Conservation (phyloP, 35 echinoderm and acorn worm genomes). For the Lytechinus pictus region DNA sequence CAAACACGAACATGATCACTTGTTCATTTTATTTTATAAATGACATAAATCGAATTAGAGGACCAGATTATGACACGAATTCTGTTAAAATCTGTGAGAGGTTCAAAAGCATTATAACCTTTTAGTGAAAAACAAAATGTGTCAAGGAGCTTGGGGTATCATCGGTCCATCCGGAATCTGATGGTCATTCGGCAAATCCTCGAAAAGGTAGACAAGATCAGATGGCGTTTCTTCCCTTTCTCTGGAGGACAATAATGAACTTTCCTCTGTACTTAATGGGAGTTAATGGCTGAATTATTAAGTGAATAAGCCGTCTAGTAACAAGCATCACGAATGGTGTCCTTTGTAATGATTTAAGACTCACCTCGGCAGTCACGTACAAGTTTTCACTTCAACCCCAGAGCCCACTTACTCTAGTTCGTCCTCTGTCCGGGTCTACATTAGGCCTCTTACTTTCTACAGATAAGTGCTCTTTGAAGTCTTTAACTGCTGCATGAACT, state of each 20-base stretch:
- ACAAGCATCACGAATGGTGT: not conserved
- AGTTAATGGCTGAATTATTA: not conserved
- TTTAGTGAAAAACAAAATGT: no score
- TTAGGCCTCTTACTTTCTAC: not conserved
- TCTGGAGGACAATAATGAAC: not conserved
- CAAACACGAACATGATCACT: no score
- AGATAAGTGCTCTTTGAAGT: not conserved
- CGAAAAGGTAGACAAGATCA: not conserved
- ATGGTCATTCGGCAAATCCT: not conserved
- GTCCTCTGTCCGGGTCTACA: not conserved
- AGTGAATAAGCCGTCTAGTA: not conserved
- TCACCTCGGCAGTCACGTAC: not conserved
- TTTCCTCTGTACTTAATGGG: not conserved
- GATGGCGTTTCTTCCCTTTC: not conserved
- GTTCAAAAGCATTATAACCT: no score
- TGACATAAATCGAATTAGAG: no score
- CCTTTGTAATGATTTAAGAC: not conserved
- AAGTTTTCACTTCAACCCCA: not conserved
- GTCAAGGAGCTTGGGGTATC: no score
- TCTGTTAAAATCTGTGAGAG: no score
- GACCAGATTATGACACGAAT: no score
- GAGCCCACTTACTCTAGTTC: not conserved
- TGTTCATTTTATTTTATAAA: no score
- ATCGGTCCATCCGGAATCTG: no score
- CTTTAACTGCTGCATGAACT: conserved; percentile 10